Conservation (phyloP, 2,113 vertebrate species). For the Oreamnos americanus region DNA sequence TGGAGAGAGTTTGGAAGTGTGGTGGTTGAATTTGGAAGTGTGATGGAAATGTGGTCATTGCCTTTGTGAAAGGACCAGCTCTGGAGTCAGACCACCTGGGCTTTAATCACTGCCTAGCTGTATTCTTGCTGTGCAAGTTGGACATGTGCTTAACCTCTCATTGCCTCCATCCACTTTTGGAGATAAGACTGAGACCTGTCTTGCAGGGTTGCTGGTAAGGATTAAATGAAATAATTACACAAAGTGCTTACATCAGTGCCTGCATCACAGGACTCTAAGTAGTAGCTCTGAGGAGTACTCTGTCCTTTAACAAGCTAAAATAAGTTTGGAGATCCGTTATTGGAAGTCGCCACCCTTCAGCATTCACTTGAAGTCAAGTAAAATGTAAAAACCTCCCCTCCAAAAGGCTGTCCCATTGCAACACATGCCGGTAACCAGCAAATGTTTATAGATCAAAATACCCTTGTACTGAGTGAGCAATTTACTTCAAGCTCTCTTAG, state of each 20-base stretch:
- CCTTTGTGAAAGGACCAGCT: background rate
- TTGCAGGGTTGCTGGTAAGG: background rate
- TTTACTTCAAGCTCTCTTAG: background rate
- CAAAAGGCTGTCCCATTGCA: background rate
- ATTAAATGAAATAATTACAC: background rate
- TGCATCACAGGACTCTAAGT: background rate
- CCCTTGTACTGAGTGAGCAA: background rate
- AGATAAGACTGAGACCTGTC: background rate
- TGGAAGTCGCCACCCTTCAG: background rate
- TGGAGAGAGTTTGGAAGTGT: background rate
- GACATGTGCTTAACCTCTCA: background rate
- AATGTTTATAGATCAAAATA: constrained; percentile 31
- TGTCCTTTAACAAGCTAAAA: background rate
- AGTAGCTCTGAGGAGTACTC: background rate
- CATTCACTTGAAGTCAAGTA: background rate
- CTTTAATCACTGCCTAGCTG: background rate
- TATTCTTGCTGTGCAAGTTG: background rate
- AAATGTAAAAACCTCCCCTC: background rate
- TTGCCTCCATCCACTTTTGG: background rate
- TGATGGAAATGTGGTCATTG: background rate
- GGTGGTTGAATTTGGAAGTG: background rate
- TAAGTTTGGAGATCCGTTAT: background rate
- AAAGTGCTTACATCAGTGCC: background rate
- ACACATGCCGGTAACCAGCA: background rate
- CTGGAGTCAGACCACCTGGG: background rate